Conservation (phyloP, 1,140 invertebrate species). For the Oncopeltus fasciatus region DNA sequence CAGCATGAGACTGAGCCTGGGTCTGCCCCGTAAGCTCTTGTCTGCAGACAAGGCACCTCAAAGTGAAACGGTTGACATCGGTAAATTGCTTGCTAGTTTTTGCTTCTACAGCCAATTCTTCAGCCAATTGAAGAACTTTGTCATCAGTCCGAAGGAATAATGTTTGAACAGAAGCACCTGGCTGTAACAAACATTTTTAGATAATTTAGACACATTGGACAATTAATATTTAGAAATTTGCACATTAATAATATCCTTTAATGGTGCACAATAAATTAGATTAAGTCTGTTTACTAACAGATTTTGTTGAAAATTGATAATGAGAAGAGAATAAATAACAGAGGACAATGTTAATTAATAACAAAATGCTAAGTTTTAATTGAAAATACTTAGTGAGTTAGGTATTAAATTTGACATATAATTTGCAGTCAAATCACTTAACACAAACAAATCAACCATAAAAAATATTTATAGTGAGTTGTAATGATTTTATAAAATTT, state of each 20-base stretch:
- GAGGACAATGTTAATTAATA: no score
- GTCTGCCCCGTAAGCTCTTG: slow-evolving; percentile 54
- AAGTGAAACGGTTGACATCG: slow-evolving; percentile 70
- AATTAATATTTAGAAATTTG: not conserved
- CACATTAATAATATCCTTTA: not conserved
- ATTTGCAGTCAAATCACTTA: no score
- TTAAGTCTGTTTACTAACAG: no score
- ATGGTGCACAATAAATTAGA: no score
- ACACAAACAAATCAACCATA: no score
- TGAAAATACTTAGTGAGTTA: no score
- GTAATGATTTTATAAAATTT: no score
- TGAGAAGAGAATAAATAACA: no score
- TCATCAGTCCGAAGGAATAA: slow-evolving; percentile 66
- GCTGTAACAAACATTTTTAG: slow-evolving; percentile 20
- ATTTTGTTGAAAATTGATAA: no score
- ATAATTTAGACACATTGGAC: not conserved
- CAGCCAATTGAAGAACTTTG: slow-evolving; percentile 56
- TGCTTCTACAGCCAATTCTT: slow-evolving; percentile 71
- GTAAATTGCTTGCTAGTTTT: slow-evolving; percentile 78
- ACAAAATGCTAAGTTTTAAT: no score
- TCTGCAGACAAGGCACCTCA: slow-evolving; percentile 69
- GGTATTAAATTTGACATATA: no score
- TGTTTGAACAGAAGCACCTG: slow-evolving; percentile 50
- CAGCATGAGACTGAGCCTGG: slow-evolving; percentile 71
- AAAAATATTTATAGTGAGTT: no score